Evolutionary conservation across 1,140 invertebrate genomes (phyloP).

Genomic region (Propsilocerus akamusi): DNA sequence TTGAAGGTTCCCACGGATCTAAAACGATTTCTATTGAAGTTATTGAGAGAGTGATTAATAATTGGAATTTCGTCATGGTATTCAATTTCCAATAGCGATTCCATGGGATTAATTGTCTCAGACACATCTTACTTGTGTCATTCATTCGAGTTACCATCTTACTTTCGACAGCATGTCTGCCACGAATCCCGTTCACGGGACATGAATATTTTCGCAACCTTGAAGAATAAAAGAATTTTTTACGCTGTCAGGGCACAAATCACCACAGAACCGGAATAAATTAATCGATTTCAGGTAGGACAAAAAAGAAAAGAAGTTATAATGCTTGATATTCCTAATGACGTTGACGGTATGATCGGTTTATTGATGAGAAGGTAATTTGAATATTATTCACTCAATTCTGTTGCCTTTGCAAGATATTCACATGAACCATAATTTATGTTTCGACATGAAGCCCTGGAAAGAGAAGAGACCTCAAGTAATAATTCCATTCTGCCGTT

Average conservation of each 20-base stretch:
- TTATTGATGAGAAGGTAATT: slow-evolving; percentile 1
- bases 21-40: no score
- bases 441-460: no score
- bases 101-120: no score
- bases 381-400: neutral
- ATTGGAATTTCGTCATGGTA: no score
- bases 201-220: neutral
- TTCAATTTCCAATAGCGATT: no score
- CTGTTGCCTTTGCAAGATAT: neutral
- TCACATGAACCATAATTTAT: no score
- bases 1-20: neutral
- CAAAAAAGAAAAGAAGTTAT: neutral
- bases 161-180: slow-evolving; percentile 2
- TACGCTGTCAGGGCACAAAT: no score
- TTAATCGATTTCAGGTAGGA: neutral
- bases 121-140: no score
- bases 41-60: no score
- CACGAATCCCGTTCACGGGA: neutral
- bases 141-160: no score
- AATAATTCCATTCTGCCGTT: neutral
- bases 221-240: neutral
- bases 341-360: neutral
- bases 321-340: neutral
- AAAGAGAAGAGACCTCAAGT: neutral
- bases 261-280: neutral